Evolutionary conservation across 2,888 invertebrate genomes (phyloP), one percentile per base, ranked within the genome.

Genomic region (Opisthograptis luteolata): DNA sequence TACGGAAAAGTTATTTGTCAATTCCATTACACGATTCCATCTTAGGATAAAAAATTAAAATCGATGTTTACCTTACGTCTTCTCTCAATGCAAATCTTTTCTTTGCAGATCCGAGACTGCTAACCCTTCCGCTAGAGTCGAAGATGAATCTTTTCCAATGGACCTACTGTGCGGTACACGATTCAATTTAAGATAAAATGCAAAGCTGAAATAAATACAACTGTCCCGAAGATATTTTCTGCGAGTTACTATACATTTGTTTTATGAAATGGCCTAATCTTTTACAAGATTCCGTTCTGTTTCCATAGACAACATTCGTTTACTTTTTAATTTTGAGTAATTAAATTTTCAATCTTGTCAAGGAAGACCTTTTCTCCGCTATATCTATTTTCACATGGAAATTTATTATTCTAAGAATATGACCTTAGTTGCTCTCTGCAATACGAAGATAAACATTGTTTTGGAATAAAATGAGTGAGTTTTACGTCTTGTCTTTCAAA

Each of bases 231-330:
- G 84, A 88, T 88, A 87, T 87, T 90, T 91, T 90, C 88, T 90
- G 90, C 88, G 87, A 91, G 89, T 86, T 87, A 90, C 91, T 91
- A 91, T 89, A 91, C 90, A 90, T 91, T 90, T 91, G 90, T 91
- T 91, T 88, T 89, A 91, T 90, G 91, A 90, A 91, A 91, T 91
- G 91, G 91, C 91, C 91, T 91, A 91, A 88, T 91, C 91, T 91
- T 87, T 90, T 91, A 88, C 90, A 90, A 91, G 91, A 91, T 91
- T 90, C 88, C 87, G 87, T 90, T 90, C 90, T 88, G 87, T 79
- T 87, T 81, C 83, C 90, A 90, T 90, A 90, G 89, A 90, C 89
- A 89, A 87, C 64, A 66, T 70, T 62, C 14, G 58, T 71, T 65
- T 77, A 80, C 73, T 85, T 88, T 87, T 88, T 84, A 80, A 82